These are phyloP conservation scores for Labia minor DNA, from an alignment of 2,888 invertebrate species.

Conservation along the genomic window DNA sequence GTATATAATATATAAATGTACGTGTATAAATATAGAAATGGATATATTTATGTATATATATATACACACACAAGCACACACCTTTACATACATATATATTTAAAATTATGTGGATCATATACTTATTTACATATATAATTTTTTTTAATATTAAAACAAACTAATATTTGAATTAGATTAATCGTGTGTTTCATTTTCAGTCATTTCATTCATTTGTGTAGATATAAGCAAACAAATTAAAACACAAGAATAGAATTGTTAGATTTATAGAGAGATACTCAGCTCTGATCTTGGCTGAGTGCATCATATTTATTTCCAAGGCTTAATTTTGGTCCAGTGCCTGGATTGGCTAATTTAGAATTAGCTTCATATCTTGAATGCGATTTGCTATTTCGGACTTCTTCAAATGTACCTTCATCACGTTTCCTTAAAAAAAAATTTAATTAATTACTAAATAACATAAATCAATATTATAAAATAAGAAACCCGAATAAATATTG, in stretches of 20 bases:
- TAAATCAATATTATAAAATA: constrained; percentile 22
- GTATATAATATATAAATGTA: background rate
- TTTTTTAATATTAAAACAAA: constrained; percentile 5
- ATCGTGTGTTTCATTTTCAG: background rate
- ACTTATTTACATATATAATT: background rate
- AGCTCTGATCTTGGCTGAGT: constrained; percentile 46
- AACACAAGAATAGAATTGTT: background rate
- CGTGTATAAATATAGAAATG: background rate
- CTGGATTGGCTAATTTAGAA: constrained; percentile 39
- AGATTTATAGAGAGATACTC: constrained; percentile 27
- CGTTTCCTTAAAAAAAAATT: constrained; percentile 35
- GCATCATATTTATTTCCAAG: constrained; percentile 55
- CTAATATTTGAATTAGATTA: background rate
- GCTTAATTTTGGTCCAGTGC: constrained; percentile 43
- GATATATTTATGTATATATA: constrained; percentile 3
- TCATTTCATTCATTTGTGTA: background rate
- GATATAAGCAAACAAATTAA: background rate
- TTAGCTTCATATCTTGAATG: constrained; percentile 36
- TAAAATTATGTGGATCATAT: constrained; percentile 4
- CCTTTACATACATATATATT: background rate
- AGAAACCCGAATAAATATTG: constrained; percentile 14
- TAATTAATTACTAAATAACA: too few species aligned
- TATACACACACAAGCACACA: background rate
- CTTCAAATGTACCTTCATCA: constrained; percentile 47
- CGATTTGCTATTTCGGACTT: constrained; percentile 46